phyloP scores from a whole-genome alignment of 1,140 invertebrate species.

The Caerostris darwini region DNA sequence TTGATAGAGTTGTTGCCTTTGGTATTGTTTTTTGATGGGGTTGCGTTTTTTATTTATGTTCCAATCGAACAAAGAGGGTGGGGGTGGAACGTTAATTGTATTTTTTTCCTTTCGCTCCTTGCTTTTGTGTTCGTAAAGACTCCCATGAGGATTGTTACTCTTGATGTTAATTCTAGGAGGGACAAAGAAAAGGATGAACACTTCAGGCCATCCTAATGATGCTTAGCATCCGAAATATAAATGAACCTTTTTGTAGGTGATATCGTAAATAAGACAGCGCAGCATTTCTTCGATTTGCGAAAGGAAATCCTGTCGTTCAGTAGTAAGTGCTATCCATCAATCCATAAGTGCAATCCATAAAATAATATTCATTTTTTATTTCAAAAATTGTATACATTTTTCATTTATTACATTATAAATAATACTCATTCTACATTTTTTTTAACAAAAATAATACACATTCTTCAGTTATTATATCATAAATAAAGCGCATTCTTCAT shows the following conservation, averaged over 20 bases:
- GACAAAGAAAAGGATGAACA: slow-evolving; percentile 23
- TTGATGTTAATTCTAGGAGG: slow-evolving; percentile 64
- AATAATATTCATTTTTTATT: no score
- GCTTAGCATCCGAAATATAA: slow-evolving; percentile 54
- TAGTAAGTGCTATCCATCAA: background rate
- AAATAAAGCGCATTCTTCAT: no score
- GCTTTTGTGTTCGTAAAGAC: slow-evolving; percentile 59
- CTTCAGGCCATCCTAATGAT: background rate
- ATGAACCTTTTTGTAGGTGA: slow-evolving; percentile 52
- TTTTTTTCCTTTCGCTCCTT: slow-evolving; percentile 42
- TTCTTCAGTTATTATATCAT: no score
- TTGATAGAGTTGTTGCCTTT: slow-evolving; percentile 42
- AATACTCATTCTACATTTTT: no score
- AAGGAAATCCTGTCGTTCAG: background rate
- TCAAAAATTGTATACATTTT: no score
- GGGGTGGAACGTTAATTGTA: slow-evolving; percentile 66
- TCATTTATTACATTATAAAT: no score
- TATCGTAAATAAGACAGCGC: slow-evolving; percentile 55
- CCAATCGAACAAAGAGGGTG: background rate
- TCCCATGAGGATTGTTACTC: slow-evolving; percentile 63
- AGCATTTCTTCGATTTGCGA: background rate
- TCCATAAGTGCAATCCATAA: no score
- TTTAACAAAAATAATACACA: no score
- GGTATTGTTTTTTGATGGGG: slow-evolving; percentile 66
- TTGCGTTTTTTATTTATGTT: background rate